Conservation (phyloP, 2,113 vertebrate genomes). For the Xenotilapia leptura region DNA sequence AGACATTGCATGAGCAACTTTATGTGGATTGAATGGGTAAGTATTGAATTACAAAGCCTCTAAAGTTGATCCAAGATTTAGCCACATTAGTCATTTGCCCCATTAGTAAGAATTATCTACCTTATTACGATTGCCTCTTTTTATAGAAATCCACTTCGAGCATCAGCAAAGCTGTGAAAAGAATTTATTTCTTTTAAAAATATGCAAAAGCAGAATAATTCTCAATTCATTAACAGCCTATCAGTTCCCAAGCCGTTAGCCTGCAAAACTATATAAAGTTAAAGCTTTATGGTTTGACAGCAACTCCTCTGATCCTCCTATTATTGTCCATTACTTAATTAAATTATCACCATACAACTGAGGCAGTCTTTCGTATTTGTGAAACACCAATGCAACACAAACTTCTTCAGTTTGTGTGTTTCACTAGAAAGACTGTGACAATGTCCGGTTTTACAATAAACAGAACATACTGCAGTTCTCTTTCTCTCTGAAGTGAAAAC, state of each 20-base stretch:
- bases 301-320: not conserved
- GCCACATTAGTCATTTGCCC: not conserved
- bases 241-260: not conserved
- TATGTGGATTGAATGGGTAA: not conserved
- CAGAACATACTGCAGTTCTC: not conserved
- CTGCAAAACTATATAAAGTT: not conserved
- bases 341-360: not conserved
- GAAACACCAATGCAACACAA: not conserved
- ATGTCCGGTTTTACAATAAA: not conserved
- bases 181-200: not conserved
- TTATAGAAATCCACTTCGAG: not conserved
- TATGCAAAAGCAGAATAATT: not conserved
- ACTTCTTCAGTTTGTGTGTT: not conserved
- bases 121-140: not conserved
- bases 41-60: not conserved
- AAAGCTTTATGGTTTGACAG: not conserved
- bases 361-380: not conserved
- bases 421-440: not conserved
- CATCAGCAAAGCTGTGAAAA: not conserved
- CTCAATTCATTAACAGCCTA: not conserved
- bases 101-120: not conserved
- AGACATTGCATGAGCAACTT: not conserved
- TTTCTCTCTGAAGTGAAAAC: not conserved
- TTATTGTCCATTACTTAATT: not conserved
- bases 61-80: not conserved